Evolutionary conservation across 2,113 vertebrate genomes (phyloP).

Genomic region (Neodon shergylaensis): DNA sequence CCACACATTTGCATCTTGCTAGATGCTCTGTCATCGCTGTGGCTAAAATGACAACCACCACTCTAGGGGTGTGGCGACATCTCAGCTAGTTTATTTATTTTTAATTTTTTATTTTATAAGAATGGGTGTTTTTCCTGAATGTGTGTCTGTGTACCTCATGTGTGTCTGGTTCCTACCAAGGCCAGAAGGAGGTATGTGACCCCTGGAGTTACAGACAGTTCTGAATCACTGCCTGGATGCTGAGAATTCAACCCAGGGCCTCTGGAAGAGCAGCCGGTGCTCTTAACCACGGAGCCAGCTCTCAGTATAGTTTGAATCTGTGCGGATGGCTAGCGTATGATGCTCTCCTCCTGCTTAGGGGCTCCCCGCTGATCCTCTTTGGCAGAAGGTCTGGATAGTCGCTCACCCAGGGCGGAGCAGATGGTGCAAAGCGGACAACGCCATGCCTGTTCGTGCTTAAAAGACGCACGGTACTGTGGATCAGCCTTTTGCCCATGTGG

Average conservation of each 20-base stretch:
- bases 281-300: neutral
- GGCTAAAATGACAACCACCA: neutral
- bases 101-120: neutral
- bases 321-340: neutral
- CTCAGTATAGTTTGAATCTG: neutral
- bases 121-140: neutral
- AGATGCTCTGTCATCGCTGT: accelerated
- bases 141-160: neutral
- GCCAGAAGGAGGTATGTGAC: neutral
- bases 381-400: neutral
- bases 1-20: neutral
- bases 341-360: neutral
- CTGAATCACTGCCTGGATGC: neutral
- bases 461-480: neutral
- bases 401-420: neutral
- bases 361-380: neutral
- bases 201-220: neutral
- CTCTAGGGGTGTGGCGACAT: accelerated
- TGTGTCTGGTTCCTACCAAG: neutral
- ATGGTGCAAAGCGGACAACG: no score
- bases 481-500: neutral
- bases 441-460: no score
- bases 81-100: neutral
- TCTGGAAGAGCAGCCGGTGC: neutral
- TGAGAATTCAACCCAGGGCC: neutral